Base-by-base conservation (phyloP, 2,888 invertebrate genomes). In the Scelioninae gen. 2 region DNA sequence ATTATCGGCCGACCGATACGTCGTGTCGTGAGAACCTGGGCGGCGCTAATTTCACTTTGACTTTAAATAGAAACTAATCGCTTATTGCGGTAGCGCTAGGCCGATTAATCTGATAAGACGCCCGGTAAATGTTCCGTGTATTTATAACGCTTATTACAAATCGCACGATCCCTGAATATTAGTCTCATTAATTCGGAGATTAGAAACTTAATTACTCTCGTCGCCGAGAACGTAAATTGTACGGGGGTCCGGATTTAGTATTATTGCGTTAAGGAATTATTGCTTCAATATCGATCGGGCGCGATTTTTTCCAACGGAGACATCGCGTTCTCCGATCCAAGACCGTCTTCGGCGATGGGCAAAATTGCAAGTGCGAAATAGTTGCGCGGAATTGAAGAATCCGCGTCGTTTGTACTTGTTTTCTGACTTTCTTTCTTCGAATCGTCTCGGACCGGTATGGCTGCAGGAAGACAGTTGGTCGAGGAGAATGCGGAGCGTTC, bases 361-460 rank as follows among this genome's bases (percentile, higher is more conserved):
- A 43, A 65, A 61, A 72, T 41, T 19, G 72, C 55, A 72, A 65
- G 72, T 72, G 72, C 61, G 72, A 67, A 72, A 67, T 67, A 61
- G 61, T 60, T 41, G 41, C 18, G 33, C 46, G 22, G 22, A 57
- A 70, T 33, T 64, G 70, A 64, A 71, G 57, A 57, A 63, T 43
- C 33, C 31, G 46, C 70, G 16, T 25, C 37, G 60, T 4, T 50
- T 28, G 45, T 52, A 60, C 60, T 53, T 31, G 61, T 61, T 73
- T 53, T 46, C 61, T 22, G 73, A 63, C 73, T 67, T 73, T 67
- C 73, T 73, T 73, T 67, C 73, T 63, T 67, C 61, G 73, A 73
- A 73, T 53, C 58, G 57, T 60, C 45, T 22, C 48, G 9, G 73
- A 73, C 67, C 52, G 73, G 61, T 72, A 65, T 67, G 35, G n/a